phyloP scores from a whole-genome alignment of 2,888 invertebrate species.

The Patella depressa region DNA sequence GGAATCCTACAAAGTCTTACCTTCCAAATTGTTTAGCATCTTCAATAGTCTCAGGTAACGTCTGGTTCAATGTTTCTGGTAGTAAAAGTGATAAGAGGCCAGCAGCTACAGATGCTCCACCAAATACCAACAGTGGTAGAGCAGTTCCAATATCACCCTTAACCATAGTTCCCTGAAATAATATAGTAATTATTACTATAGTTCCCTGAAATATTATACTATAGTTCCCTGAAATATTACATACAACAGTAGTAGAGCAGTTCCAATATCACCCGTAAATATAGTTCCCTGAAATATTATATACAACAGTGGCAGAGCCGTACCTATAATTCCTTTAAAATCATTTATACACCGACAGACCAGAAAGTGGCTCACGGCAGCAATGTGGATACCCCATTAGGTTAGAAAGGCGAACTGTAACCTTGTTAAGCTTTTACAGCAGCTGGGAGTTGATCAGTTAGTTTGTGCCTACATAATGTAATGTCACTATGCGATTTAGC shows the following conservation, averaged over 20 bases:
- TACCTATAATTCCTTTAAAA: too few species aligned
- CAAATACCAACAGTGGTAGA: conserved; percentile 80
- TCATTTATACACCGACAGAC: too few species aligned
- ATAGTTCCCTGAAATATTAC: conserved; percentile 1
- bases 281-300: conserved; percentile 5
- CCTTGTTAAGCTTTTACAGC: too few species aligned
- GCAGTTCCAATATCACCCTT: conserved; percentile 28
- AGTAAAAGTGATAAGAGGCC: conserved; percentile 79
- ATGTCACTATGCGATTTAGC: too few species aligned
- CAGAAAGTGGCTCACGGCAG: too few species aligned
- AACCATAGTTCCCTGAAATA: conserved; percentile 15
- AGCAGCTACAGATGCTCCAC: conserved; percentile 79
- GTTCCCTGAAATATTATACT: conserved; percentile 1
- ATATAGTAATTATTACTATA: too few species aligned
- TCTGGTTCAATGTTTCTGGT: conserved; percentile 84
- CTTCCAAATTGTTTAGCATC: conserved; percentile 34
- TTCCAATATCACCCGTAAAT: conserved; percentile 26
- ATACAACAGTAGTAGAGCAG: conserved; percentile 75
- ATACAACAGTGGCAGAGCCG: too few species aligned
- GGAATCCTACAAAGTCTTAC: background rate
- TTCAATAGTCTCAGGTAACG: conserved; percentile 77
- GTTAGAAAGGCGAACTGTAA: too few species aligned
- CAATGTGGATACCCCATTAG: too few species aligned
- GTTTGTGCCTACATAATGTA: background rate
- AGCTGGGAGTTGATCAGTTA: background rate